Evolutionary conservation across 2,888 invertebrate genomes (phyloP).

Genomic region (Drosophila mulleri): DNA sequence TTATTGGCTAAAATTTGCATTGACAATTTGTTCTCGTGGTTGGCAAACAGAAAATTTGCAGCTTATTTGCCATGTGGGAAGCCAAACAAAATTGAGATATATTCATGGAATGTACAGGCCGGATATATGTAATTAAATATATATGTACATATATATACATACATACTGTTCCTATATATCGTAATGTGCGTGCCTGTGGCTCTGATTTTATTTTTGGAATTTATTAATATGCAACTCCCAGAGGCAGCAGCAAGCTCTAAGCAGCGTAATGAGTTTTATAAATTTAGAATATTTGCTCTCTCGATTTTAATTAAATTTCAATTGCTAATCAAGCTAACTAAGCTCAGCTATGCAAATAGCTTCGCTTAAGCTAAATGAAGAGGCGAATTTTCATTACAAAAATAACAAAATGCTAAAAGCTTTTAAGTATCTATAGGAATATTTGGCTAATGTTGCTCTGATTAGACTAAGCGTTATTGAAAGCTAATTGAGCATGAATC

Average conservation of each 20-base stretch:
- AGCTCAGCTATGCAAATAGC: slow-evolving; percentile 32
- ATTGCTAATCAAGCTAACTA: slow-evolving; percentile 6
- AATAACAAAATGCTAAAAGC: not conserved
- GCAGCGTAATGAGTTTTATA: slow-evolving; percentile 26
- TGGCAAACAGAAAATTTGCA: slow-evolving; percentile 42
- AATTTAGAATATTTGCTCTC: slow-evolving; percentile 13
- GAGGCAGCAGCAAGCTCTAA: not conserved
- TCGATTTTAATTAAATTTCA: not conserved
- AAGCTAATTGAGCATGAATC: slow-evolving; percentile 1
- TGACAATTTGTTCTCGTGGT: slow-evolving; percentile 37
- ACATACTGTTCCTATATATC: not conserved
- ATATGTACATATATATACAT: not conserved
- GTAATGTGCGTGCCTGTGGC: not conserved
- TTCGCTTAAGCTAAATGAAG: not conserved
- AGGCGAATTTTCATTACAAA: not conserved
- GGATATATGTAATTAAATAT: slow-evolving; percentile 15
- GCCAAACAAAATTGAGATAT: slow-evolving; percentile 21
- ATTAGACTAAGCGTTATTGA: slow-evolving; percentile 1
- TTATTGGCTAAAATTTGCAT: slow-evolving; percentile 57
- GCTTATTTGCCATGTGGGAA: slow-evolving; percentile 45
- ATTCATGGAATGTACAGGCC: slow-evolving; percentile 9
- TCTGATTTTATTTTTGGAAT: slow-evolving; percentile 59
- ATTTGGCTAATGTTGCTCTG: not conserved
- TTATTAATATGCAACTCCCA: slow-evolving; percentile 41
- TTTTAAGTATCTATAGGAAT: not conserved